phyloP scores from a whole-genome alignment of 2,888 invertebrate species.

The Psylliodes chrysocephalus region DNA sequence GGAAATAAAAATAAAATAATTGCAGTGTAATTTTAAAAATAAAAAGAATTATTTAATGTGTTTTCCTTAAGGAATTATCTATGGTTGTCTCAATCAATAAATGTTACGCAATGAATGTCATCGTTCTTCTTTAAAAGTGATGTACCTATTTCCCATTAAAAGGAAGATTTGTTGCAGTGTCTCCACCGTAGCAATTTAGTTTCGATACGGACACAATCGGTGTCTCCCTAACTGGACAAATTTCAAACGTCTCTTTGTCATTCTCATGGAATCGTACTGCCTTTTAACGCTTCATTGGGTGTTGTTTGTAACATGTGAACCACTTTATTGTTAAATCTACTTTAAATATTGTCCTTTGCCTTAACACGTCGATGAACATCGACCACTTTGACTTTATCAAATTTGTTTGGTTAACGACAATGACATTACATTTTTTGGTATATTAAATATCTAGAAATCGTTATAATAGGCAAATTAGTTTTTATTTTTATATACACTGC shows the following conservation, averaged over 20 bases:
- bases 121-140: constrained; percentile 24
- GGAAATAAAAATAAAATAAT: not conserved
- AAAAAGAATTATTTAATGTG: not conserved
- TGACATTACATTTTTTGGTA: too few relatives aligned
- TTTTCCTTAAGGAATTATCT: constrained; percentile 14
- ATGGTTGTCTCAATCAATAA: constrained; percentile 14
- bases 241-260: constrained; percentile 15
- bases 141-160: constrained; percentile 16
- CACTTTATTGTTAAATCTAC: constrained; percentile 12
- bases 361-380: not conserved
- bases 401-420: not conserved
- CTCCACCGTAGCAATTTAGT: constrained; percentile 21
- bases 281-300: constrained; percentile 15
- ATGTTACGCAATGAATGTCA: constrained; percentile 25
- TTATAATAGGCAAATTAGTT: too few relatives aligned
- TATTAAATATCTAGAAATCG: too few relatives aligned
- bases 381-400: not conserved
- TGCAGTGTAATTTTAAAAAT: not conserved
- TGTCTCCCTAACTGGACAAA: constrained; percentile 20
- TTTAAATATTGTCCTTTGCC: not conserved
- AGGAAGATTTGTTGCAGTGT: constrained; percentile 28
- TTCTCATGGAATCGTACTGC: constrained; percentile 3
- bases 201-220: constrained; percentile 24
- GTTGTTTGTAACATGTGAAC: constrained; percentile 17
- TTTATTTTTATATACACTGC: too few relatives aligned